A percentile compares a stretch with the other conserved stretches of the same genome.
Evolutionary conservation across 2,113 vertebrate species (phyloP).

Genomic region (Willisornis vidua): DNA sequence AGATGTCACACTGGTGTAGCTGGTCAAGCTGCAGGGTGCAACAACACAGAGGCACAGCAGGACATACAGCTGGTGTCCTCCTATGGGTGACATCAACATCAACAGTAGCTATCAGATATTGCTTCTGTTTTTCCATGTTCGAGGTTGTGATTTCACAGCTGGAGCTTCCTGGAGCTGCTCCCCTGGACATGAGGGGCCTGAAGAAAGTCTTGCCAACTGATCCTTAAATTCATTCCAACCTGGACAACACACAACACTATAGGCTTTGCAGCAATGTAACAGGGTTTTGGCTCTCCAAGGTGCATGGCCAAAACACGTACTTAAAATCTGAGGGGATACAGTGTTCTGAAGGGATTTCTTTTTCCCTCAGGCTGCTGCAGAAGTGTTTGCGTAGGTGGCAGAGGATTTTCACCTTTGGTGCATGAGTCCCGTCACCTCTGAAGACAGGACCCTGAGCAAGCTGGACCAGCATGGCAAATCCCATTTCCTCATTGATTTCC

Average conservation of each 20-base stretch:
- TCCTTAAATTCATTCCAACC: background rate
- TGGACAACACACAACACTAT: background rate
- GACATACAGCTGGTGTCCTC: background rate
- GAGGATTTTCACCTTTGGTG: background rate
- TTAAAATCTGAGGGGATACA: background rate
- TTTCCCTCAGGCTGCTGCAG: background rate
- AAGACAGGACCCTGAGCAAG: background rate
- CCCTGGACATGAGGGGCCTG: background rate
- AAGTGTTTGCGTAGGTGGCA: background rate
- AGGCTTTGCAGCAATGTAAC: background rate
- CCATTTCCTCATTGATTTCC: constrained; percentile 12
- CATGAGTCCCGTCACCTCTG: background rate
- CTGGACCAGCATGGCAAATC: background rate
- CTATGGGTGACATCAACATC: background rate
- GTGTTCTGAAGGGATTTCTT: background rate
- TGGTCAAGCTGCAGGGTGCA: background rate
- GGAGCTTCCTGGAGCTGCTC: background rate
- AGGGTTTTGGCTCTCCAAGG: background rate
- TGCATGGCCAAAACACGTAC: background rate
- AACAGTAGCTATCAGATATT: background rate
- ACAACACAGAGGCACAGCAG: background rate
- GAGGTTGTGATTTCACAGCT: background rate
- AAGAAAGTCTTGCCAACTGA: background rate
- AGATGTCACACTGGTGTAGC: background rate
- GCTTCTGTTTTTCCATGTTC: background rate